These are phyloP conservation scores for Baccha elongata DNA, from an alignment of 2,888 invertebrate species.

Conservation along the genomic window DNA sequence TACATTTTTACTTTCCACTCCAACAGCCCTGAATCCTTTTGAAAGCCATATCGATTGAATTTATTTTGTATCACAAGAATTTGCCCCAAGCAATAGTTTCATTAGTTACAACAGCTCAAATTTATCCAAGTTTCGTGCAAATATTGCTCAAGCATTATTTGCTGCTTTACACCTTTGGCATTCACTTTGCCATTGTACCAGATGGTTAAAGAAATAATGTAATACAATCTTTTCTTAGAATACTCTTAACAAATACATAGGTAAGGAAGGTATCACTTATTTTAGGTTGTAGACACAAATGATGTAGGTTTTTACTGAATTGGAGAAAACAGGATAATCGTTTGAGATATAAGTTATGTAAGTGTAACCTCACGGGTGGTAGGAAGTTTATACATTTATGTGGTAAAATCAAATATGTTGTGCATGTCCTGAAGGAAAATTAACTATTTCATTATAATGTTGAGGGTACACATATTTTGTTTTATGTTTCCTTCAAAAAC, in stretches of 20 bases:
- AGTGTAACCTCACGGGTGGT: not conserved
- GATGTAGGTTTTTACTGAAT: no score
- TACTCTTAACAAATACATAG: not conserved
- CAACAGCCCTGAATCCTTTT: conserved; percentile 3
- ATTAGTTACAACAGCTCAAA: not conserved
- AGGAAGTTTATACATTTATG: not conserved
- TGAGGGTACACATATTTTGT: no score
- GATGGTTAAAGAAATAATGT: conserved; percentile 8
- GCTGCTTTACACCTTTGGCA: not conserved
- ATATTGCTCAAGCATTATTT: conserved; percentile 5
- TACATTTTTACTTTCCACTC: conserved; percentile 13
- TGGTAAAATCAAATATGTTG: conserved; percentile 4
- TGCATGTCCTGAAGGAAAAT: not conserved
- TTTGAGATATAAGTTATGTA: conserved; percentile 1
- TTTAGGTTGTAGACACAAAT: no score
- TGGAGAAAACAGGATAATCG: conserved; percentile 13
- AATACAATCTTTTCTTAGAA: not conserved
- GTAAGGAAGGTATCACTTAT: not conserved
- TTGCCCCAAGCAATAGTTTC: not conserved
- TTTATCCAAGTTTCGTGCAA: conserved; percentile 8
- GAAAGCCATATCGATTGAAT: conserved; percentile 5
- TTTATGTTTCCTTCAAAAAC: no score
- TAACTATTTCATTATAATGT: not conserved
- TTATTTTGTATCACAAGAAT: not conserved
- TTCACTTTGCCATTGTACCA: conserved; percentile 19